Percentiles rank a stretch among this genome's conserved stretches.
These are phyloP conservation scores for Cataglyphis livida DNA, from an alignment of 2,888 invertebrate species.

Conservation along the genomic window DNA sequence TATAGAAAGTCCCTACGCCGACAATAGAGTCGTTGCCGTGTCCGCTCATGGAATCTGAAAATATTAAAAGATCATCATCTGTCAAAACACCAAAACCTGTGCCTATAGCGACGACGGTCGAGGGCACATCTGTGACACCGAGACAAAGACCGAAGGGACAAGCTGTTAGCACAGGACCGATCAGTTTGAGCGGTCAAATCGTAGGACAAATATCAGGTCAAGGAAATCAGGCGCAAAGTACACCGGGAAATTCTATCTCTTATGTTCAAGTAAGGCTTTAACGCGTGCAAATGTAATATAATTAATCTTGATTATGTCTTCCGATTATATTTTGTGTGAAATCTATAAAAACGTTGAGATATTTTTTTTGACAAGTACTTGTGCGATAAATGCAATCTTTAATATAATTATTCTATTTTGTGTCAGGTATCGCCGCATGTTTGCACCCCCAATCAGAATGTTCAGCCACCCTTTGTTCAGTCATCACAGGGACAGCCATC, in stretches of 20 bases:
- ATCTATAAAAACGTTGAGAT: constrained; percentile 63
- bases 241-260: constrained; percentile 75
- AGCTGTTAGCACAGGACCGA: constrained; percentile 82
- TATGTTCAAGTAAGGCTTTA: constrained; percentile 69
- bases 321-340: constrained; percentile 60
- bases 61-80: constrained; percentile 87
- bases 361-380: not conserved
- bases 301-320: not conserved
- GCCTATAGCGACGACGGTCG: constrained; percentile 86
- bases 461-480: constrained; percentile 72
- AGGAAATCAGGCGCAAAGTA: constrained; percentile 76
- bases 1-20: constrained; percentile 89
- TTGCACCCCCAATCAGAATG: constrained; percentile 79
- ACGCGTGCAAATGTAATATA: constrained; percentile 60
- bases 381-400: not conserved
- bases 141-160: constrained; percentile 92
- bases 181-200: constrained; percentile 83
- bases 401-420: constrained; percentile 12
- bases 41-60: constrained; percentile 91
- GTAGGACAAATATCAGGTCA: constrained; percentile 84
- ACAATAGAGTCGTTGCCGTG: constrained; percentile 89
- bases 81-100: constrained; percentile 86
- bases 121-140: constrained; percentile 94
- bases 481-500: constrained; percentile 80
- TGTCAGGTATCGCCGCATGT: constrained; percentile 78